These are phyloP conservation scores for Eudorcas thomsonii DNA, from an alignment of 2,113 vertebrate species.

Conservation along the genomic window DNA sequence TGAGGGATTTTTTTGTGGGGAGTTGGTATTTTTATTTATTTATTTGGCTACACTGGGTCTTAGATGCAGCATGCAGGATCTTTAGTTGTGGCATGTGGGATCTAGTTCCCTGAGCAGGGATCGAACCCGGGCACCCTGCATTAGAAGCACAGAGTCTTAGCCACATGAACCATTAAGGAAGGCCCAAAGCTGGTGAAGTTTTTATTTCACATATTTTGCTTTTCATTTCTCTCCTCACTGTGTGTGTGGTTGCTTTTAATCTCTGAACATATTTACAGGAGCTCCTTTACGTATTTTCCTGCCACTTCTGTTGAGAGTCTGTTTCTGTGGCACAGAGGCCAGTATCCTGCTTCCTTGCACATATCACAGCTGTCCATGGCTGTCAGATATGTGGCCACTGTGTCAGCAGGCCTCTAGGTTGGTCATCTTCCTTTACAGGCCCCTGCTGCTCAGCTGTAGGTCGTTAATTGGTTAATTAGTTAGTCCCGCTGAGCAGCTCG, in stretches of 20 bases:
- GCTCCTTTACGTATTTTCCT: neutral
- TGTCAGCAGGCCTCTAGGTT: neutral
- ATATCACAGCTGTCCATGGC: neutral
- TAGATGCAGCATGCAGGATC: neutral
- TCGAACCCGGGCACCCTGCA: neutral
- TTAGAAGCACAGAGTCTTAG: neutral
- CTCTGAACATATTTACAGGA: neutral
- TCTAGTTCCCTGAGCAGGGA: neutral
- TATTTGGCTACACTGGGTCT: neutral
- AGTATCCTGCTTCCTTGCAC: neutral
- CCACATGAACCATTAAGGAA: neutral
- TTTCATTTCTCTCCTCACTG: neutral
- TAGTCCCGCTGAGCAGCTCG: neutral
- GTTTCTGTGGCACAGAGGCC: neutral
- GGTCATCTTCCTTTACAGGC: neutral
- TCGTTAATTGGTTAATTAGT: neutral
- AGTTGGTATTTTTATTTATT: neutral
- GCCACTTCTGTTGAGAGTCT: neutral
- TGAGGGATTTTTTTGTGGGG: neutral
- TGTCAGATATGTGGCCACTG: neutral
- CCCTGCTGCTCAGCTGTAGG: neutral
- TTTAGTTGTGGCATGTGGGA: neutral
- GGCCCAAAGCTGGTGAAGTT: neutral
- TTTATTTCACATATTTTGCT: neutral
- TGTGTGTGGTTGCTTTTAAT: neutral